Base-by-base conservation (phyloP, 2,113 vertebrate genomes). In the Dolichallabes microphthalmus region DNA sequence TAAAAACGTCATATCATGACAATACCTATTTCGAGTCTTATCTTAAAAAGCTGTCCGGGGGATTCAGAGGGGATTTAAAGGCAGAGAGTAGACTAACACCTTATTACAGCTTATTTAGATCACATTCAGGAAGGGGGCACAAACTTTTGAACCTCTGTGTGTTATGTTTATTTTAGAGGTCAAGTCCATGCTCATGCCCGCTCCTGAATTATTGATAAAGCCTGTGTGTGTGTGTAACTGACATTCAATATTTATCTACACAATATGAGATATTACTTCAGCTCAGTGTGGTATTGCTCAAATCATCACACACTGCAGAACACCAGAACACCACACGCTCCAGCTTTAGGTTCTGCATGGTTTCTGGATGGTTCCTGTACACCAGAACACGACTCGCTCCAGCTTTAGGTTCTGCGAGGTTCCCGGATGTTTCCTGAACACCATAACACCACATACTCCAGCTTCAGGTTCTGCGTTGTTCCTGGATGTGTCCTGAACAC, bases 231-330 rank as follows among this genome's bases (percentile, higher is more conserved):
- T 78, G 83, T 78, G 30, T 9, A 84, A 84, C 45, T 64, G 35
- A 63, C 58, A 76, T 84, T 84, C 83, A 84, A 84, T 84, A 84
- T 78, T 84, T 35, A 84, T 77, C 19, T 66, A 78, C 83, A 77
- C 83, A 77, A 84, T 77, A 76, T 76, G 50, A 64, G 82, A 76
- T 84, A 78, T 78, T 68, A 63, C 60, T 66, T 27, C 74, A 84
- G 55, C 30, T 84, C 73, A 15, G 5, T 32, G 45, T 50, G 39
- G 75, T 76, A 75, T 84, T 84, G 35, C 71, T 74, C n/a, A 32
- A 22, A 61, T 50, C n/a, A 52, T 61, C 82, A 75, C 17, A 50
- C 4, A 30, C 45, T 66, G 45, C 30, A 75, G 27, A 52, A 76
- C 52, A 22, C 27, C 50, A 53, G 22, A 75, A 68, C 64, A 68